Base-by-base conservation (phyloP, 2,113 vertebrate species). In the Campylomormyrus tamandua region DNA sequence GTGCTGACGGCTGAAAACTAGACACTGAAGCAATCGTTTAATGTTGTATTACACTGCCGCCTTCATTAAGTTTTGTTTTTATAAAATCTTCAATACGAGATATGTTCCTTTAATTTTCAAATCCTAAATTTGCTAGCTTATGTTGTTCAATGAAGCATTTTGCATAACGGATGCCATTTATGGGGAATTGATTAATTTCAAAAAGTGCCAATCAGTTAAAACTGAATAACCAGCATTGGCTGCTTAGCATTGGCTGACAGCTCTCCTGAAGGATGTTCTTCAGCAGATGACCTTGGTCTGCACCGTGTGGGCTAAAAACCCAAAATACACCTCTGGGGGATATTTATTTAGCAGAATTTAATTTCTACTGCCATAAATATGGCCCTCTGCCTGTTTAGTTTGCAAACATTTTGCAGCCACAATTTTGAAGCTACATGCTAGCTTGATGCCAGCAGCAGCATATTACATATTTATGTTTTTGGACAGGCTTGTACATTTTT, bases 401-500 rank as follows among this genome's bases (percentile, higher is more conserved):
- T 66, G 62, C n/a, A 66, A 27, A 66, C 62, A 31, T 70, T 11
- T 70, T 27, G 8, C 62, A 70, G 10, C 35, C 74, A 80, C 74
- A 39, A 39, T 19, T 80, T 80, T 15, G 70, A 11, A 70, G 10
- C 62, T 31, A 70, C 62, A 70, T 70, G 27, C 62, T 27, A 70
- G 74, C 35, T 19, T 39, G 5, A 39, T 42, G 31, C 35, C 74
- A 80, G n/a, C 74, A 19, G 35, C 35, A 42, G 35, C 74, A 19
- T 42, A 52, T 52, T 87, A 87, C n/a, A 27, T 27, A 87, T 87
- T 53, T 53, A 87, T 35, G 48, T 35, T 87, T 84, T 52, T 87
- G 11, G 50, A 31, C 83, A 86, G 46, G 83, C 83, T n/a, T 27
- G 24, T 50, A 50, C 24, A 50, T 27, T 48, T 86, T 86, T 86